Evolutionary conservation across 2,797 vertebrate genomes (phyloP).

Genomic region (Manis javanica): DNA sequence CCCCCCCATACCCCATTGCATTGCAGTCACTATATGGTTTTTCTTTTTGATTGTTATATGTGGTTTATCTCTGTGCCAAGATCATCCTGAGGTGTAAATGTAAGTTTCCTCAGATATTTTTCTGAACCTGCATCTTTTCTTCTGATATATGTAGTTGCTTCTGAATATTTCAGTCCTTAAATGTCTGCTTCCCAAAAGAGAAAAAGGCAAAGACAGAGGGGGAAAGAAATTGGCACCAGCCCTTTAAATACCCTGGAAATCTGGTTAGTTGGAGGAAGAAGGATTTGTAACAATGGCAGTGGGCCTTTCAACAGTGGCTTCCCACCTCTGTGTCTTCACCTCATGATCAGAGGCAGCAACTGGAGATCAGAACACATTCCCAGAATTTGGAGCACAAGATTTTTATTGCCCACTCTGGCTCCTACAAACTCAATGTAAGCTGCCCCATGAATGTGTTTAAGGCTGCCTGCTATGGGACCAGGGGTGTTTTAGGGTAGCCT

Average conservation of each 20-base stretch:
- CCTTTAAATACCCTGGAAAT: not conserved
- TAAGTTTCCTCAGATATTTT: not conserved
- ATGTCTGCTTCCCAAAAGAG: not conserved
- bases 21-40: no score
- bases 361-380: not conserved
- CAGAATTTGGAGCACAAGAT: not conserved
- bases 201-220: not conserved
- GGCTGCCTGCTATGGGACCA: not conserved
- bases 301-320: not conserved
- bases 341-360: not conserved
- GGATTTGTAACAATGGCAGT: not conserved
- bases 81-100: not conserved
- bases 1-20: no score
- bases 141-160: not conserved
- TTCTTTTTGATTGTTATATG: not conserved
- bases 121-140: not conserved
- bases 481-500: not conserved
- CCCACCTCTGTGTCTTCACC: not conserved
- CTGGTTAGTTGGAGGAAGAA: not conserved
- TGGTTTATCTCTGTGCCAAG: not conserved
- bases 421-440: not conserved
- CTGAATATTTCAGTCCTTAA: not conserved
- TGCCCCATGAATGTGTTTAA: not conserved
- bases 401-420: not conserved
- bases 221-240: not conserved